A percentile compares a stretch with the other conserved stretches of the same genome.
Evolutionary conservation across 2,113 vertebrate genomes (phyloP).

Genomic region (Patagioenas fasciata): DNA sequence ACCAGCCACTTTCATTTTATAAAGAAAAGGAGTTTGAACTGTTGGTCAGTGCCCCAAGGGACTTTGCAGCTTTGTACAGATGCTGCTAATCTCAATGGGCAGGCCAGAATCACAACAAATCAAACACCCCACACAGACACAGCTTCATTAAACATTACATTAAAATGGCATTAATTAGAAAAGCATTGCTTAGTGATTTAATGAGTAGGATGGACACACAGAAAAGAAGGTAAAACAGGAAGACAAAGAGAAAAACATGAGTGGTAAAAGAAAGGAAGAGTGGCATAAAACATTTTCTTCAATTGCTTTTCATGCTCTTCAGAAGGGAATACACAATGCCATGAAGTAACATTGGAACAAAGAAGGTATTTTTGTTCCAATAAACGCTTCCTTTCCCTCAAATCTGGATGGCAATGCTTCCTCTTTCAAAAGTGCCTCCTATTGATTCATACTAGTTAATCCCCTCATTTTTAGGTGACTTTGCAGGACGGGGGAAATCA

Average conservation of each 20-base stretch:
- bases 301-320: conserved; percentile 44
- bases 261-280: conserved; percentile 27
- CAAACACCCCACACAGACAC: neutral
- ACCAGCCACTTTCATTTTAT: neutral
- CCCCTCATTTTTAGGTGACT: conserved; percentile 42
- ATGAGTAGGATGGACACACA: conserved; percentile 17
- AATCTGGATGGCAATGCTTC: conserved; percentile 60
- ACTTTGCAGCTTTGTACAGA: conserved; percentile 6
- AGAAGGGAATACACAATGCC: conserved; percentile 51
- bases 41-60: conserved; percentile 4
- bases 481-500: neutral
- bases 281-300: conserved; percentile 39
- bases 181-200: conserved; percentile 23
- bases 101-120: conserved; percentile 30
- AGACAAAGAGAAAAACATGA: conserved; percentile 25
- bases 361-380: conserved; percentile 60
- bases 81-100: conserved; percentile 2
- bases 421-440: conserved; percentile 62
- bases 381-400: conserved; percentile 68
- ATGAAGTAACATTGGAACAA: conserved; percentile 55
- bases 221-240: conserved; percentile 24
- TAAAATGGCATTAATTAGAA: conserved; percentile 49
- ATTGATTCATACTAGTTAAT: conserved; percentile 53
- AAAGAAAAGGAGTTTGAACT: neutral
- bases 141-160: conserved; percentile 30